Conservation (phyloP, 2,113 vertebrate species). For the Pseudorasbora parva region DNA sequence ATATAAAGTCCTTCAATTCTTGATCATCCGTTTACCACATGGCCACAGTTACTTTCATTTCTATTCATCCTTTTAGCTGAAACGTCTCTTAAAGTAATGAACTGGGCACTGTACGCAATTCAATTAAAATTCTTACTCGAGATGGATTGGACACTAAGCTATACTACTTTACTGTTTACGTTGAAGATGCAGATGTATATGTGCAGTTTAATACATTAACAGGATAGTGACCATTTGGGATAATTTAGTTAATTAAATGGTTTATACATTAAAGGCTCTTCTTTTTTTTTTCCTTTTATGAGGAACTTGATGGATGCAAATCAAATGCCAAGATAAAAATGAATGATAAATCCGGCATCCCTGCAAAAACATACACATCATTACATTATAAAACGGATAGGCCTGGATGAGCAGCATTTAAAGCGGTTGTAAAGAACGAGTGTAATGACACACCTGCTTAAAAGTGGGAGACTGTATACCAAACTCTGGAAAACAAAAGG, state of each 20-base stretch:
- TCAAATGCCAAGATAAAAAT: not conserved
- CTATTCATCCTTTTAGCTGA: not conserved
- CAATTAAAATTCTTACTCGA: not conserved
- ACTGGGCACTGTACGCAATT: not conserved
- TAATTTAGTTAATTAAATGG: not conserved
- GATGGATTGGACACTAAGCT: not conserved
- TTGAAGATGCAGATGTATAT: not conserved
- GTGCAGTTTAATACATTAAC: not conserved
- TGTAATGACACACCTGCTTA: not conserved
- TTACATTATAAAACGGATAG: too few species aligned
- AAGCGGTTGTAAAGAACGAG: not conserved
- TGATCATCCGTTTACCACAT: constrained; percentile 63
- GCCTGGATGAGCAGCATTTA: not conserved
- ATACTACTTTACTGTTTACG: not conserved
- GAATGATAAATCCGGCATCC: not conserved
- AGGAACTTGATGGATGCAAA: not conserved
- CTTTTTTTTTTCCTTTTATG: not conserved
- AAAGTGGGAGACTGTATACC: not conserved
- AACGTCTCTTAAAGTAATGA: not conserved
- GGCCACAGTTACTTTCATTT: not conserved
- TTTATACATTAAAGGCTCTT: not conserved
- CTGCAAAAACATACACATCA: not conserved
- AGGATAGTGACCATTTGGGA: not conserved
- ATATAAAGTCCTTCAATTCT: constrained; percentile 69
- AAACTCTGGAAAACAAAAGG: not conserved